These are phyloP conservation scores for Strigamia maritima DNA, from an alignment of 2,888 invertebrate genomes.

Conservation along the genomic window DNA sequence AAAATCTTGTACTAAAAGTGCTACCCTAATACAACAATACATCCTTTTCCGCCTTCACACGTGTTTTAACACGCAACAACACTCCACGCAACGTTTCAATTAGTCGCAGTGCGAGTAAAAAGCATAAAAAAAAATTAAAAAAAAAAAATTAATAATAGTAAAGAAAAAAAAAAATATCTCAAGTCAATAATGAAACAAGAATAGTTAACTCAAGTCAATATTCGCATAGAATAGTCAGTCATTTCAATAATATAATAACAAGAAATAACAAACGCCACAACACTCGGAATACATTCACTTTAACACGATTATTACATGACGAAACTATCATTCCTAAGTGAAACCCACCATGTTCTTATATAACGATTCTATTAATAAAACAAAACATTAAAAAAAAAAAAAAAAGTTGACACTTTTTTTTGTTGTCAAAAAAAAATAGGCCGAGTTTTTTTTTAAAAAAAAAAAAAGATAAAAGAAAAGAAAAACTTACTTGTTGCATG, in stretches of 20 bases:
- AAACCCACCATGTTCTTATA: not conserved
- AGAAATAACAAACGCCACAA: too few species aligned
- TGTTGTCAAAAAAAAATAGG: too few species aligned
- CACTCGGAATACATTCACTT: not conserved
- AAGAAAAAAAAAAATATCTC: not conserved
- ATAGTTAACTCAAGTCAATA: not conserved
- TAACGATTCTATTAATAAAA: not conserved
- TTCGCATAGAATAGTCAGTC: not conserved
- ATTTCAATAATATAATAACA: too few species aligned
- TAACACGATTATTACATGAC: not conserved
- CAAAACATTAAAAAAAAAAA: not conserved
- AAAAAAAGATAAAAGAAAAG: too few species aligned
- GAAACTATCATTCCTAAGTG: too few species aligned
- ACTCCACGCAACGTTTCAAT: too few species aligned
- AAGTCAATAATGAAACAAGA: too few species aligned
- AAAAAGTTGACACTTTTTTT: not conserved
- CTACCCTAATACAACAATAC: not conserved
- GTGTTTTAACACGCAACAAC: not conserved
- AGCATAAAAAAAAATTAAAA: not conserved
- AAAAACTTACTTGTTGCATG: constrained; percentile 36
- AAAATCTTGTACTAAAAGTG: not conserved
- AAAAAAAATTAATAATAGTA: too few species aligned
- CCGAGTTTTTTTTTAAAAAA: too few species aligned
- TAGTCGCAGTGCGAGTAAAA: too few species aligned
- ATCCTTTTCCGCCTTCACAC: too few species aligned